Percentiles rank a stretch among this genome's conserved stretches.
phyloP scores from a whole-genome alignment of 2,113 vertebrate genomes.

The Opisthocomus hoazin region DNA sequence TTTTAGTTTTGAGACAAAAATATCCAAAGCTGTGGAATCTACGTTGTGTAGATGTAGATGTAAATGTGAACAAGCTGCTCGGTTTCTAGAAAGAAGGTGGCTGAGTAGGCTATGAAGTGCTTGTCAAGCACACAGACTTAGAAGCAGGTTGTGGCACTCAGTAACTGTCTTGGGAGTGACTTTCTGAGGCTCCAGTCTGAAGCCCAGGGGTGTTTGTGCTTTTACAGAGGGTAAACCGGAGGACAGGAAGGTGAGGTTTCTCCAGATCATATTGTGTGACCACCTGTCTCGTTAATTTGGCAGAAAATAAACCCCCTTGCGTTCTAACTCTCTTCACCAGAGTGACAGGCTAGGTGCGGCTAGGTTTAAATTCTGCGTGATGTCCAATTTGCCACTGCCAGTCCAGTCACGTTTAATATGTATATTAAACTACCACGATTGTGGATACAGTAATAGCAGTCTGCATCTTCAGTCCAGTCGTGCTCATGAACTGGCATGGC shows the following conservation, averaged over 20 bases:
- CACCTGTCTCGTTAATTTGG: too few relatives aligned
- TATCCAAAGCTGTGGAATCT: not conserved
- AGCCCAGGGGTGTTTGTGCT: not conserved
- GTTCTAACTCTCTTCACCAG: too few relatives aligned
- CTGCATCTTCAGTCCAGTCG: too few relatives aligned
- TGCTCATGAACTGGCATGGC: too few relatives aligned
- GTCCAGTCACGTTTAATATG: too few relatives aligned
- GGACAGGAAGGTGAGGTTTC: not conserved
- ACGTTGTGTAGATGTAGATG: not conserved
- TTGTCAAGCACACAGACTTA: not conserved
- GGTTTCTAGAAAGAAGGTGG: not conserved
- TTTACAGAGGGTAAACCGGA: not conserved
- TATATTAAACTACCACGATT: too few relatives aligned
- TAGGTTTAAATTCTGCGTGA: too few relatives aligned
- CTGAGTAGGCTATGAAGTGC: not conserved
- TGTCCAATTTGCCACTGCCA: too few relatives aligned
- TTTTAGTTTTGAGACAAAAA: not conserved
- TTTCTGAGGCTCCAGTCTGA: not conserved
- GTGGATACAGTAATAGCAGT: too few relatives aligned
- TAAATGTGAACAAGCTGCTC: not conserved
- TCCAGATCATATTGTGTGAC: not conserved
- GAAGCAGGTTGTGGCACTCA: not conserved
- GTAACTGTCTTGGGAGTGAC: not conserved
- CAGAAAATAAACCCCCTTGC: too few relatives aligned
- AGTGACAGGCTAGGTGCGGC: too few relatives aligned